Conservation (phyloP, 92 coral and sea anemone genomes). For the Epizoanthus scotinus region DNA sequence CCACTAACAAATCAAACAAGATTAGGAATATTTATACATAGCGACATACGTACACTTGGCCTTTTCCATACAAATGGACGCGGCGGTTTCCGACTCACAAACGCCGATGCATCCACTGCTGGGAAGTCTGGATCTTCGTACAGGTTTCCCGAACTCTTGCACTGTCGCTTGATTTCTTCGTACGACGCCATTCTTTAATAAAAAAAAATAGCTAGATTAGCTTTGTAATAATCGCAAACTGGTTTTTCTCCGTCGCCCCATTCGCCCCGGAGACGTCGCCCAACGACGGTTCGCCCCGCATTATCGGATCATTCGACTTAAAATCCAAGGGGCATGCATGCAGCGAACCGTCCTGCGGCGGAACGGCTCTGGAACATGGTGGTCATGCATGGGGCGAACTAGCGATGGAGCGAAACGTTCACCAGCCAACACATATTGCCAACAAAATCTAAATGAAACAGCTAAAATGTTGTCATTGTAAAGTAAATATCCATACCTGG, state of each 20-base stretch:
- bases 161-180: slow-evolving; percentile 55
- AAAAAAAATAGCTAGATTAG: not conserved
- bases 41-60: slow-evolving; percentile 62
- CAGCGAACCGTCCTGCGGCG: too few relatives aligned
- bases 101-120: slow-evolving; percentile 74
- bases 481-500: not conserved
- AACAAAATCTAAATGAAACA: not conserved
- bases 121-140: slow-evolving; percentile 87
- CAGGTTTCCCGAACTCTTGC: slow-evolving; percentile 43
- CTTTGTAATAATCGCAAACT: not conserved
- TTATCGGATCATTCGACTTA: too few relatives aligned
- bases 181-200: slow-evolving; percentile 47
- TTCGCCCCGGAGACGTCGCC: too few relatives aligned
- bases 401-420: too few relatives aligned
- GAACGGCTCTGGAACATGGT: too few relatives aligned
- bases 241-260: too few relatives aligned
- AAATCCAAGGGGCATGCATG: too few relatives aligned
- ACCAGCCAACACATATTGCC: not conserved
- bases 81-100: slow-evolving; percentile 76
- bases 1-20: not conserved
- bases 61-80: slow-evolving; percentile 89
- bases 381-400: too few relatives aligned
- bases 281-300: too few relatives aligned
- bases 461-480: not conserved
- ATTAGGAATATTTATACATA: not conserved